phyloP scores from a whole-genome alignment of 2,113 vertebrate genomes.

The Scophthalmus maximus region DNA sequence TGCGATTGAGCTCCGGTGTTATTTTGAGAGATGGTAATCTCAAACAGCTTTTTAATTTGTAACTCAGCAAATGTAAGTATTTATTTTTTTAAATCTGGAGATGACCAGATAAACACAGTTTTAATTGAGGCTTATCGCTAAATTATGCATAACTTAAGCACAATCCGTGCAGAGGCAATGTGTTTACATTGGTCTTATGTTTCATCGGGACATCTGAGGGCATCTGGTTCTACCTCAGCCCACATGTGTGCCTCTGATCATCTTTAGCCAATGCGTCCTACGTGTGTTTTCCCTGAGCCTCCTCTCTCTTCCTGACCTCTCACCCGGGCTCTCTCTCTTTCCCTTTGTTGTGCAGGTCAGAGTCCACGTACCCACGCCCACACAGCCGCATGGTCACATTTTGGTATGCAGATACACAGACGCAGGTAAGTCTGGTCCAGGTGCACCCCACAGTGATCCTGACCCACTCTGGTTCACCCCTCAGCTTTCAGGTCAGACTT shows the following conservation, averaged over 20 bases:
- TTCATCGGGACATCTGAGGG: slow-evolving; percentile 60
- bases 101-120: slow-evolving; percentile 21
- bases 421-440: slow-evolving; percentile 79
- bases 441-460: slow-evolving; percentile 73
- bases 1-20: slow-evolving; percentile 53
- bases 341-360: slow-evolving; percentile 82
- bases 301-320: slow-evolving; percentile 75
- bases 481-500: slow-evolving; percentile 75
- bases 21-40: slow-evolving; percentile 51
- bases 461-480: slow-evolving; percentile 64
- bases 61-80: slow-evolving; percentile 15
- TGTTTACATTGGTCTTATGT: slow-evolving; percentile 61
- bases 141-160: slow-evolving; percentile 11
- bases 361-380: slow-evolving; percentile 65
- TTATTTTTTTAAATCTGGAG: slow-evolving; percentile 28
- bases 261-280: slow-evolving; percentile 71
- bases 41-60: slow-evolving; percentile 44
- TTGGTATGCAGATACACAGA: slow-evolving; percentile 75
- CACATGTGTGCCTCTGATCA: slow-evolving; percentile 72
- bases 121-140: slow-evolving; percentile 21
- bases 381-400: slow-evolving; percentile 62
- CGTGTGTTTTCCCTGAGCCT: slow-evolving; percentile 71
- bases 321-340: slow-evolving; percentile 68
- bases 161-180: slow-evolving; percentile 1
- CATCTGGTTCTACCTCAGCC: slow-evolving; percentile 74